Evolutionary conservation across 37 sponge, comb jelly and placozoan species (phyloP).

Genomic region (Axinella damicornis): DNA sequence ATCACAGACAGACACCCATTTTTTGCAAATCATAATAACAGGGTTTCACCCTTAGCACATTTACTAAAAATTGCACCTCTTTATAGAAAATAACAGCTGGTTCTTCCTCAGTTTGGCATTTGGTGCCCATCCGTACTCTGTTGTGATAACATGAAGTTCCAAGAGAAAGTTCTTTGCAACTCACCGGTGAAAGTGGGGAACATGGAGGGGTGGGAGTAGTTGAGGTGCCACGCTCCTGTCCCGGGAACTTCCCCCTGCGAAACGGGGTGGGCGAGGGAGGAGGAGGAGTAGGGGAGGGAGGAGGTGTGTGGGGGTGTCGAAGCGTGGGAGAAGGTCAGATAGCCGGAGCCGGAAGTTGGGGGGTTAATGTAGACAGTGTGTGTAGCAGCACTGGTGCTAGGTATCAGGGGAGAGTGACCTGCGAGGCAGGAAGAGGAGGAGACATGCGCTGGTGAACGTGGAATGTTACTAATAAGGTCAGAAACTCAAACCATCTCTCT

Average conservation of each 20-base stretch:
- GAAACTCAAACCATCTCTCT: no score
- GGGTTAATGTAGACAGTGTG: not conserved
- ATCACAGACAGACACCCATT: no score
- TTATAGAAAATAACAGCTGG: no score
- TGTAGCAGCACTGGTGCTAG: not conserved
- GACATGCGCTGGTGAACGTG: not conserved
- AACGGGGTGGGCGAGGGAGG: not conserved
- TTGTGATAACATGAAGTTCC: no score
- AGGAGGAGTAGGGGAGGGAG: not conserved
- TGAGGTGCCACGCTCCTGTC: not conserved
- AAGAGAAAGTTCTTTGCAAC: not conserved
- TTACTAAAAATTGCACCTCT: no score
- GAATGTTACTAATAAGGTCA: no score
- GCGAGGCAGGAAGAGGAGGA: not conserved
- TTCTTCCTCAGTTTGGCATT: no score
- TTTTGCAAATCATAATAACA: no score
- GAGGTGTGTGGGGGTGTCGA: not conserved
- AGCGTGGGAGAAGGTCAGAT: not conserved
- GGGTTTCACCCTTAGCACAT: no score
- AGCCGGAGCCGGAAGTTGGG: not conserved
- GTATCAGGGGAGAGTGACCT: not conserved
- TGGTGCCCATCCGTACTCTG: no score
- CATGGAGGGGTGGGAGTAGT: not conserved
- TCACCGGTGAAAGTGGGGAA: not conserved
- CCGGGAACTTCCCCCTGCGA: not conserved